These are phyloP conservation scores for Cheilosia pagana DNA, from an alignment of 2,888 invertebrate species.

Conservation along the genomic window DNA sequence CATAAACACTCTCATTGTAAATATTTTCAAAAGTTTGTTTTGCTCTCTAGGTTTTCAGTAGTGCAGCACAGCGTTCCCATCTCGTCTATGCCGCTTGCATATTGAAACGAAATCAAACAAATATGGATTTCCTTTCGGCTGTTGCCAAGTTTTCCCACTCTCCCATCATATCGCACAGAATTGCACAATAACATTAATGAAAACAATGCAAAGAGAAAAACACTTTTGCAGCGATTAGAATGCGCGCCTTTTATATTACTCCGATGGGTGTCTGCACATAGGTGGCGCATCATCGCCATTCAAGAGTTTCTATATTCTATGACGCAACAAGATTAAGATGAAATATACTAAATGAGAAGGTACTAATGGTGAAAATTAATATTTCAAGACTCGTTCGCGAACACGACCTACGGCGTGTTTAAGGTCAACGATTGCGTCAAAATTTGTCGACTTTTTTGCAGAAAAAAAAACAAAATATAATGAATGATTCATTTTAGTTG, in stretches of 20 bases:
- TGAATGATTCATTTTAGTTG: neutral
- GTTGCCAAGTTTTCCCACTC: constrained; percentile 30
- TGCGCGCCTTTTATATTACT: constrained; percentile 15
- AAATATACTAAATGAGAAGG: constrained; percentile 8
- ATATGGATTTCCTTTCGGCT: constrained; percentile 30
- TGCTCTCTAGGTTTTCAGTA: neutral
- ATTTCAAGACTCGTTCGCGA: neutral
- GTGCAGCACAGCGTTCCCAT: neutral
- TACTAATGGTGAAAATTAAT: constrained; percentile 27
- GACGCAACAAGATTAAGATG: constrained; percentile 6
- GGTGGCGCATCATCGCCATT: constrained; percentile 12
- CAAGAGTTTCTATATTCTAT: constrained; percentile 10
- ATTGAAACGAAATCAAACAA: constrained; percentile 52
- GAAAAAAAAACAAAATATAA: neutral
- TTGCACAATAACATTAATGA: neutral
- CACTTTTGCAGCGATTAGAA: constrained; percentile 2
- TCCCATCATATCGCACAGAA: neutral
- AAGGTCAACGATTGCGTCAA: constrained; percentile 53
- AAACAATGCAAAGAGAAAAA: constrained; percentile 1
- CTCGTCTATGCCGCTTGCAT: neutral
- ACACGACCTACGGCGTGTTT: neutral
- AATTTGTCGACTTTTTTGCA: constrained; percentile 18
- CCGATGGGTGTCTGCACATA: neutral
- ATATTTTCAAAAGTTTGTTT: neutral
- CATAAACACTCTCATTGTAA: neutral